phyloP scores from a whole-genome alignment of 2,888 invertebrate species.

The Clusia tigrina region DNA sequence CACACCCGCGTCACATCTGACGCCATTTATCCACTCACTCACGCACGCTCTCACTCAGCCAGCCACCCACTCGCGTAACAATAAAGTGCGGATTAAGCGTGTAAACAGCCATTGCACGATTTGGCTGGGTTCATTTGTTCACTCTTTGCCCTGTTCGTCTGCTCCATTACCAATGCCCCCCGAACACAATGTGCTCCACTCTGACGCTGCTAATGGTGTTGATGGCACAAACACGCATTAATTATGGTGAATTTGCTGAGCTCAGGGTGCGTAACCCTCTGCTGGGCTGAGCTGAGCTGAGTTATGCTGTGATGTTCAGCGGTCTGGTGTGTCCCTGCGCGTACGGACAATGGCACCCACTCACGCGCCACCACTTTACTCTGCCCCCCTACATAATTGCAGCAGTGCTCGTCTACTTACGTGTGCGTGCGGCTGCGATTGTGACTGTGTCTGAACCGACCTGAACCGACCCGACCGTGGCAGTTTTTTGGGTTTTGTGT shows the following conservation, averaged over 20 bases:
- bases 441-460: no score
- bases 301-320: neutral
- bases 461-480: no score
- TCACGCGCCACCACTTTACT: no score
- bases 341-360: no score
- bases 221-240: neutral
- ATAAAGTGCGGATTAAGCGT: neutral
- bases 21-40: neutral
- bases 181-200: neutral
- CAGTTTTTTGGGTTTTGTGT: no score
- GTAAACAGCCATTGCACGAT: neutral
- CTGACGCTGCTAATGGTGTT: neutral
- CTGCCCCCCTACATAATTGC: no score
- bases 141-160: neutral
- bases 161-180: neutral
- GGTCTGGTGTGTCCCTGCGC: neutral
- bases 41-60: no score
- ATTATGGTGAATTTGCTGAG: neutral
- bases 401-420: no score
- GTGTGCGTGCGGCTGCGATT: no score
- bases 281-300: neutral
- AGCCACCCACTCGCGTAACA: neutral
- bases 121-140: no score
- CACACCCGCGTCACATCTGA: neutral
- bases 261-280: neutral